A percentile compares a stretch with the other conserved stretches of the same genome.
Evolutionary conservation across 2,113 vertebrate genomes (phyloP).

Genomic region (Alectura lathami): DNA sequence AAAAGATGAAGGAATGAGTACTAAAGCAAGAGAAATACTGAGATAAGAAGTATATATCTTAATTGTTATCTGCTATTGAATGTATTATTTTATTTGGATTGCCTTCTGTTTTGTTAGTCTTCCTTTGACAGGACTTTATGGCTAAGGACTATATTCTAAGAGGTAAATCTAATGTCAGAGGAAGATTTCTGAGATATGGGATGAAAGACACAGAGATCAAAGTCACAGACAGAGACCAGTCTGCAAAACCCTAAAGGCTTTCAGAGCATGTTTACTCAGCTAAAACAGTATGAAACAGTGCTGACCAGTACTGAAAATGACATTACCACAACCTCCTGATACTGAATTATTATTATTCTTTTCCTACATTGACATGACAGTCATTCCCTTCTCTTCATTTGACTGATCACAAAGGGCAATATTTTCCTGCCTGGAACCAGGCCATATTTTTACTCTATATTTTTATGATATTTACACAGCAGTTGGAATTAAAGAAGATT

Average conservation of each 20-base stretch:
- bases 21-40: background rate
- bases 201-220: background rate
- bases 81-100: background rate
- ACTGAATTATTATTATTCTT: background rate
- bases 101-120: background rate
- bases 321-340: background rate
- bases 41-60: background rate
- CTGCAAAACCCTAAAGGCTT: background rate
- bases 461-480: conserved; percentile 42
- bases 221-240: background rate
- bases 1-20: background rate
- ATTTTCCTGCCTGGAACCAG: conserved; percentile 27
- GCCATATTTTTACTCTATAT: background rate
- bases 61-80: background rate
- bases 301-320: background rate
- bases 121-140: background rate
- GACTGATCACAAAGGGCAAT: conserved; percentile 33
- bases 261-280: background rate
- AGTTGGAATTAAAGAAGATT: conserved; percentile 21
- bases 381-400: background rate
- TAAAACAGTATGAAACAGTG: background rate
- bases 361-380: background rate
- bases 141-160: background rate
- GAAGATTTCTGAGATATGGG: background rate
- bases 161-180: background rate